Evolutionary conservation across 2,797 vertebrate species (phyloP), one percentile per base, ranked within the genome.

Genomic region (Sphenodon punctatus): DNA sequence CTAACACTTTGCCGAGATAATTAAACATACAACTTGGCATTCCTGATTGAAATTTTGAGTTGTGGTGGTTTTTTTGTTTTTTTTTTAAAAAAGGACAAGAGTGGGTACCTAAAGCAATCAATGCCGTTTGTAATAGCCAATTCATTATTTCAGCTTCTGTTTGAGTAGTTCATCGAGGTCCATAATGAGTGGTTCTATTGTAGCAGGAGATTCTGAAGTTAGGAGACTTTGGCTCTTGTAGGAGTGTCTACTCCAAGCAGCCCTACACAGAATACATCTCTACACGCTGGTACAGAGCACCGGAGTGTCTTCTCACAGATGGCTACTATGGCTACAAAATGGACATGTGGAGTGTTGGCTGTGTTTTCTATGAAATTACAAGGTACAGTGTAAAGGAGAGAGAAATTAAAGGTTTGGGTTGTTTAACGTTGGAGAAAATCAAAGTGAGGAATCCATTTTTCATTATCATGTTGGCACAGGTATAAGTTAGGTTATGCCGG

Each of bases 181-280:
- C 22, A 17, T 41, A 30, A 9, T 15, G 23, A 32, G 41, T 9
- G 13, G 7, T 17, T 63, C 83, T 85, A 67, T 79, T 82, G 70
- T 92, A 97, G 97, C 95, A 97, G 89, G 97, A 97, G 4, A 82
- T 95, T 56, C 93, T 98, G 90, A 98, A 98, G 87, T 94, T 98
- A 6, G 97, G 96, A 17, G 97, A 97, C 91, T 97, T 98, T 4
- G 97, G 97, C 81, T 98, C 97, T 4, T 97, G 97, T 89, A 95
- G 96, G 76, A 98, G 96, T 32, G 92, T 97, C 66, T 97, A 92
- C 91, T 97, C 97, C 39, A 96, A 96, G 88, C 97, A 97, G 23
- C 97, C 97, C 0, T 96, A 97, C 89, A 97, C 95, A 0, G 97
- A 98, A 82, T 97, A 97, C 90, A 97, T 98, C 87, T 99, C 97